Percentiles rank a stretch among this genome's conserved stretches.
These are phyloP conservation scores for Bimastos eiseni DNA, from an alignment of 2,888 invertebrate species.

Conservation along the genomic window DNA sequence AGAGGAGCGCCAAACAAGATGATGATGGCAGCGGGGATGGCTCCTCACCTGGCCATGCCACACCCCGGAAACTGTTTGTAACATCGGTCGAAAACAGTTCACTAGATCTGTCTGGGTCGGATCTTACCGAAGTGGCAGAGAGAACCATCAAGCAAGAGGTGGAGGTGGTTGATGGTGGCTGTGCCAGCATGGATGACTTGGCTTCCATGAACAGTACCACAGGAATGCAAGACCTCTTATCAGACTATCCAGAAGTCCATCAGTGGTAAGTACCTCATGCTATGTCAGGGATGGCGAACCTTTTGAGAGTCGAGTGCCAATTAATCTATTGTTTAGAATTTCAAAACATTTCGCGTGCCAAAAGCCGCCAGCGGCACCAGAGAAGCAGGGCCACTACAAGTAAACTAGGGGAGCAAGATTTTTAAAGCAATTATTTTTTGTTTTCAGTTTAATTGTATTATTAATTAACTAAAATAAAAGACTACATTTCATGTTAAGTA, in stretches of 20 bases:
- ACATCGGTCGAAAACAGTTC: neutral
- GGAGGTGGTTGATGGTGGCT: neutral
- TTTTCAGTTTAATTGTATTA: too few relatives aligned
- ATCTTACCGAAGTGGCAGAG: neutral
- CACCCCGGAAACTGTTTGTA: neutral
- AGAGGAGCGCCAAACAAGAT: neutral
- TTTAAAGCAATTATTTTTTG: too few relatives aligned
- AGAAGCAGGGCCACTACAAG: too few relatives aligned
- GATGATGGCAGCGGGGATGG: neutral
- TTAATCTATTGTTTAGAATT: too few relatives aligned
- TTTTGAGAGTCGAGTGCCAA: too few relatives aligned
- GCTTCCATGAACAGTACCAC: neutral
- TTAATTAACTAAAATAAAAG: too few relatives aligned
- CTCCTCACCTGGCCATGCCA: neutral
- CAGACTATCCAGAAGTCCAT: constrained; percentile 18
- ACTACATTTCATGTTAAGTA: too few relatives aligned
- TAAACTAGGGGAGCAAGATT: too few relatives aligned
- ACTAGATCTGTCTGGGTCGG: neutral
- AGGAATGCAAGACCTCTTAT: neutral
- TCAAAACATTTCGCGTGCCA: too few relatives aligned
- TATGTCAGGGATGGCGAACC: too few relatives aligned
- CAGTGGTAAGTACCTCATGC: constrained; percentile 13
- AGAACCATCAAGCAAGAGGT: constrained; percentile 14
- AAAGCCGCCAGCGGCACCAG: too few relatives aligned
- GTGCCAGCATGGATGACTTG: neutral